Evolutionary conservation across 35 echinoderm and acorn worm genomes (phyloP).

Genomic region (Apostichopus californicus): DNA sequence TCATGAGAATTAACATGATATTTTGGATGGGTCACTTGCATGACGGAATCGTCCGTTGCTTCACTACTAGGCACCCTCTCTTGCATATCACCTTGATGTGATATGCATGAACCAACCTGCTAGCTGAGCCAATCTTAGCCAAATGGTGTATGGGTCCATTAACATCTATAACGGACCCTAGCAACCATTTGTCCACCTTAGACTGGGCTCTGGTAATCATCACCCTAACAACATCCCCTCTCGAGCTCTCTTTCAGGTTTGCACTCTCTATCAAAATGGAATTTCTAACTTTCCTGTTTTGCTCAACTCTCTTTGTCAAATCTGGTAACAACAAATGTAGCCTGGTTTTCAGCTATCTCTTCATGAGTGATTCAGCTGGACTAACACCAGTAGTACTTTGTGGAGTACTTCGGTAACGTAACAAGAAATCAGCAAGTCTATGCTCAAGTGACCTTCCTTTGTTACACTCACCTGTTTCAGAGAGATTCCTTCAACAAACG

Average conservation of each 20-base stretch:
- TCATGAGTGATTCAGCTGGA: slow-evolving; percentile 66
- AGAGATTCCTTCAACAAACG: slow-evolving; percentile 51
- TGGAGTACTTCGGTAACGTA: slow-evolving; percentile 48
- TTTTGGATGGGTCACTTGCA: too few species aligned
- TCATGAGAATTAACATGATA: too few species aligned
- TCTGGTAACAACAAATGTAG: slow-evolving; percentile 32
- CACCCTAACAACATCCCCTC: slow-evolving; percentile 16
- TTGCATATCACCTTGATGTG: not conserved
- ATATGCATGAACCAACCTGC: slow-evolving; percentile 30
- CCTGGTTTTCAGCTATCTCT: slow-evolving; percentile 26
- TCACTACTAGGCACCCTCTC: not conserved
- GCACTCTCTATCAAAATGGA: slow-evolving; percentile 27
- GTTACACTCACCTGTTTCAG: slow-evolving; percentile 19
- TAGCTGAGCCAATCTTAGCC: too few species aligned
- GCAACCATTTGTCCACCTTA: too few species aligned
- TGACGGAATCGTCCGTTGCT: too few species aligned
- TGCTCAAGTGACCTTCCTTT: slow-evolving; percentile 13
- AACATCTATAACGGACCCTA: not conserved
- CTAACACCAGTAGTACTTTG: slow-evolving; percentile 59
- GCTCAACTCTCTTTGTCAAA: slow-evolving; percentile 15
- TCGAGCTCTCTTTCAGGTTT: slow-evolving; percentile 25
- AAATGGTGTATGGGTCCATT: not conserved
- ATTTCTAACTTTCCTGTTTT: slow-evolving; percentile 3
- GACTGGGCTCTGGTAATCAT: not conserved
- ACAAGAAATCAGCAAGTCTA: slow-evolving; percentile 45